A percentile compares a stretch with the other conserved stretches of the same genome.
These are phyloP conservation scores for Centropyge bicolor DNA, from an alignment of 2,797 vertebrate species.

Conservation along the genomic window DNA sequence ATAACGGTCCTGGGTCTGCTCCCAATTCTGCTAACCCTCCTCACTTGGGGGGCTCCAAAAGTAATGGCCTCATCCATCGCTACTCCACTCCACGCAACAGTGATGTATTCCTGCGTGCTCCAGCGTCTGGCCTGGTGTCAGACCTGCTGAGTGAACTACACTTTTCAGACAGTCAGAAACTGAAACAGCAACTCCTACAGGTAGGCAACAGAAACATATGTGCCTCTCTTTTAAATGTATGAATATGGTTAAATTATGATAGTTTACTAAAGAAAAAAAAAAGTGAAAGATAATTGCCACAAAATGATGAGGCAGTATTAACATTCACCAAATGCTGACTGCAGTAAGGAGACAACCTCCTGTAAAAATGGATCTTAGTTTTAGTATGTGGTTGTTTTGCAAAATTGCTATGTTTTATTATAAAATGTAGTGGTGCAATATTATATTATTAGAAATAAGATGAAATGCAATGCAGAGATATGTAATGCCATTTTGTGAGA, in stretches of 20 bases:
- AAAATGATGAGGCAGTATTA: no score
- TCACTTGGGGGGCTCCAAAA: constrained; percentile 79
- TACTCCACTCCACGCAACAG: constrained; percentile 85
- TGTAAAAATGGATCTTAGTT: no score
- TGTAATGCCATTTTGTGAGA: neutral
- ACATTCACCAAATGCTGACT: no score
- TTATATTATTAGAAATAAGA: neutral
- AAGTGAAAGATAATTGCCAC: no score
- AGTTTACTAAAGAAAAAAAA: no score
- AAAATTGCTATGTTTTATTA: no score
- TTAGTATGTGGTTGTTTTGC: no score
- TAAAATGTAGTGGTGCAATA: no score
- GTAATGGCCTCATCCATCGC: constrained; percentile 77
- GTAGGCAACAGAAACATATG: constrained; percentile 66
- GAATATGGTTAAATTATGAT: neutral
- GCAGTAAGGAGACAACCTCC: no score
- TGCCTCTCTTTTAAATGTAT: neutral
- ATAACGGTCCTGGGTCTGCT: constrained; percentile 80
- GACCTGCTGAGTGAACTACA: constrained; percentile 91
- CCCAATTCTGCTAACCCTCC: constrained; percentile 75
- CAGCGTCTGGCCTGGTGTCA: constrained; percentile 84
- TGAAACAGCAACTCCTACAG: constrained; percentile 90
- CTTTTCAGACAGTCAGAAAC: constrained; percentile 89
- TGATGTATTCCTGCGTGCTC: constrained; percentile 81
- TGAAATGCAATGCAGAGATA: neutral